phyloP scores from a whole-genome alignment of 2,113 vertebrate genomes.

The Centropus bengalensis region DNA sequence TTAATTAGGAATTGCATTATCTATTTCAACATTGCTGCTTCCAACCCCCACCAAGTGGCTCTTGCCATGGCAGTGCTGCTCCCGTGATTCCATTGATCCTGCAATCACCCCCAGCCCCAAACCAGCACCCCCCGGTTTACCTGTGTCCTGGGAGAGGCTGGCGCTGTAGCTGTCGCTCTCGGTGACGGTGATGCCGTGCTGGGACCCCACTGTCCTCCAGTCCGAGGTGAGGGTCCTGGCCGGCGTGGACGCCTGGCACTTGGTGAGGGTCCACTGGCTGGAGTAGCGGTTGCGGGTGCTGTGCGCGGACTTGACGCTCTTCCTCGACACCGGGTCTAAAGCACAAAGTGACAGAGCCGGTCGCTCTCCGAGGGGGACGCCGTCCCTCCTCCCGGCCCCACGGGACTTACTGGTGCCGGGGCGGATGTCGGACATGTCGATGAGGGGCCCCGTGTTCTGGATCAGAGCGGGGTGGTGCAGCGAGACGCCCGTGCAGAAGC shows the following conservation, averaged over 20 bases:
- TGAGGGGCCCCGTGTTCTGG: slow-evolving; percentile 96
- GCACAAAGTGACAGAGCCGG: background rate
- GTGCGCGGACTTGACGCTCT: slow-evolving; percentile 95
- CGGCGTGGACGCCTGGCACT: slow-evolving; percentile 95
- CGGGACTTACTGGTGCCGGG: slow-evolving; percentile 92
- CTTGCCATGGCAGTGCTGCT: fast-evolving
- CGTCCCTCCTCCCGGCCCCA: background rate
- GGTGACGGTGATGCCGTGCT: slow-evolving; percentile 96
- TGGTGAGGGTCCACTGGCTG: slow-evolving; percentile 98
- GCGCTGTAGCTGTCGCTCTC: slow-evolving; percentile 99
- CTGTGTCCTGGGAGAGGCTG: slow-evolving; percentile 98
- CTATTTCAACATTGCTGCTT: too few relatives aligned
- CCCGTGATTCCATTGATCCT: fast-evolving
- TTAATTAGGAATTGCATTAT: too few relatives aligned
- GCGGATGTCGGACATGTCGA: slow-evolving; percentile 98
- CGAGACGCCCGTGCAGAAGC: slow-evolving; percentile 96
- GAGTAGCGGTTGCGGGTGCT: slow-evolving; percentile 96
- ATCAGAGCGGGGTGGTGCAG: slow-evolving; percentile 96
- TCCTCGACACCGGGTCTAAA: slow-evolving; percentile 93
- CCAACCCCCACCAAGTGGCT: too few relatives aligned
- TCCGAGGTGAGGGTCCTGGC: slow-evolving; percentile 95
- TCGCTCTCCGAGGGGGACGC: background rate
- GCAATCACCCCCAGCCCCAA: fast-evolving
- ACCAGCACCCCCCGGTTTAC: slow-evolving; percentile 54
- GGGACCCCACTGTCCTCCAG: slow-evolving; percentile 95